Evolutionary conservation across 2,113 vertebrate species (phyloP), one percentile per base, ranked within the genome.

Genomic region (Pelusios castaneus): DNA sequence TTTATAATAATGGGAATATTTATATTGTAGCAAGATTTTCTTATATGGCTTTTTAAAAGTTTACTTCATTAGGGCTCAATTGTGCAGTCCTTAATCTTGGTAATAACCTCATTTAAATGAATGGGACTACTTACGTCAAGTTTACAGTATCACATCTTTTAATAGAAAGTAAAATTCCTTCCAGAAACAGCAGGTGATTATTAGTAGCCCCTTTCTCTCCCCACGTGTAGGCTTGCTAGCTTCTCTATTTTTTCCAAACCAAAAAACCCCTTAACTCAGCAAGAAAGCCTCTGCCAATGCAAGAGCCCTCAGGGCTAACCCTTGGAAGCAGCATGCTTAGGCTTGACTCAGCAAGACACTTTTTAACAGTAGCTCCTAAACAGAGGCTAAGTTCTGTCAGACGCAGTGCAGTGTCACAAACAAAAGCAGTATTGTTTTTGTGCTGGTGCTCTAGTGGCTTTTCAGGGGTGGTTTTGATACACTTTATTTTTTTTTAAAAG

Each of bases 351-450:
- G 96, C 96, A 96, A 95, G 95, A 94, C 84, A 86, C 86, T 97
- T 97, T 97, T 97, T 94, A 97, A 96, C 95, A 96, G 96, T 90
- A 93, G 89, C 95, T 97, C 89, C 96, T 95, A 91, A 95, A 96
- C 88, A 95, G 96, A 93, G 97, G 95, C 95, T 97, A 93, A 95
- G 82, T 92, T 84, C 95, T 22, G 95, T 96, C 95, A 95, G 96
- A 89, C 91, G 88, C 95, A 93, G 91, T 0, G 4, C 86, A 88
- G 93, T 88, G 83, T 85, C 92, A 92, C 89, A 97, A 96, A 97
- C 95, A 98, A 98, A 97, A 96, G 84, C 94, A 95, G 88, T 67
- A 91, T 97, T 98, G 94, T 97, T 97, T 97, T 93, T 92, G 82
- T 92, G 78, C 78, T 3, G 91, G 85, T 93, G 89, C 94, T 89